Conservation (phyloP, 2,113 vertebrate genomes). For the Pseudorasbora parva region DNA sequence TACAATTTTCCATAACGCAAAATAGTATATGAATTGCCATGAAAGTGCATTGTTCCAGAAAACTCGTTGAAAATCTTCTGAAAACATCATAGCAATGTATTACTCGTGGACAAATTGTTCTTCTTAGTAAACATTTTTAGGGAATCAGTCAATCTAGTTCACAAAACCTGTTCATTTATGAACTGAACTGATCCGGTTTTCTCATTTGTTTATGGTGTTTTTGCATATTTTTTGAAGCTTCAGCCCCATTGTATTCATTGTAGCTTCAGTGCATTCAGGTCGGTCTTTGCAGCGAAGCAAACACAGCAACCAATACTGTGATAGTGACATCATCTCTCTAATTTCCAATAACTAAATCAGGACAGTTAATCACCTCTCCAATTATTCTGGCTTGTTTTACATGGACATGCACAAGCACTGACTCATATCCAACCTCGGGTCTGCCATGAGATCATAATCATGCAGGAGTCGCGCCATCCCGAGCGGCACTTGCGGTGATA, state of each 20-base stretch:
- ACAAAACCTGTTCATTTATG: not conserved
- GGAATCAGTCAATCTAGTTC: not conserved
- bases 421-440: constrained; percentile 35
- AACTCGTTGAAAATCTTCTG: not conserved
- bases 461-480: constrained; percentile 47
- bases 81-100: not conserved
- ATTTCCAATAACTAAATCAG: constrained; percentile 59
- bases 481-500: constrained; percentile 64
- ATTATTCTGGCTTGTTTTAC: constrained; percentile 54
- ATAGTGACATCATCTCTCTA: constrained; percentile 61
- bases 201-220: not conserved
- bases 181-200: not conserved
- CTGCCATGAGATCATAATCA: constrained; percentile 68
- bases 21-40: not conserved
- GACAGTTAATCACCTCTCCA: constrained; percentile 43
- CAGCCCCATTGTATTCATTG: not conserved
- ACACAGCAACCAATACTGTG: constrained; percentile 54
- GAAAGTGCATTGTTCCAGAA: not conserved
- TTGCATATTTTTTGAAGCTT: not conserved
- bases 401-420: constrained; percentile 25
- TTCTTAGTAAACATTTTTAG: not conserved
- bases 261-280: no score
- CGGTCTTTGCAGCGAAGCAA: not conserved
- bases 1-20: not conserved
- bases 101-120: not conserved